These are phyloP conservation scores for Trogon melanurus DNA, from an alignment of 2,113 vertebrate genomes.

Conservation along the genomic window DNA sequence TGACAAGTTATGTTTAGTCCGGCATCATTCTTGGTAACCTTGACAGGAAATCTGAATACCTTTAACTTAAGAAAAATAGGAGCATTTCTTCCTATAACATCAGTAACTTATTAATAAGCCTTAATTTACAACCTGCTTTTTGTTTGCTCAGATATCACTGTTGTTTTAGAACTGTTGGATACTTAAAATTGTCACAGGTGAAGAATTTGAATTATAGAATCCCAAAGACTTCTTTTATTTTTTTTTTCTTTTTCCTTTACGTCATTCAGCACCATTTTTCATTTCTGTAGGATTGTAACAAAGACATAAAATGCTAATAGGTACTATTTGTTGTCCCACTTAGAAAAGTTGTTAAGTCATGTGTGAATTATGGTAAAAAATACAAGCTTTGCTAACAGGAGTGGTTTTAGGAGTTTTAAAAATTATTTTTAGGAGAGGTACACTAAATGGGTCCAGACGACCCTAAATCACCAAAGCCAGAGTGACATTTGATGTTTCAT, in stretches of 20 bases:
- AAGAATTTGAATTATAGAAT: neutral
- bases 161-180: neutral
- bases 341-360: neutral
- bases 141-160: neutral
- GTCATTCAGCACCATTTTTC: neutral
- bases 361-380: neutral
- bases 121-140: neutral
- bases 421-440: neutral
- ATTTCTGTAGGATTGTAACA: neutral
- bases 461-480: neutral
- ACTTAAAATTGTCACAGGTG: neutral
- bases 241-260: neutral
- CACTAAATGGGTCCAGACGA: neutral
- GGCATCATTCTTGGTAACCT: neutral
- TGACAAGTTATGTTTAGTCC: neutral
- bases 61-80: neutral
- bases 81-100: neutral
- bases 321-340: neutral
- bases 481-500: neutral
- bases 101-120: neutral
- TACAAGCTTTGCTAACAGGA: neutral
- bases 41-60: neutral
- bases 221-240: neutral
- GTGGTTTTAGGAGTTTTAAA: neutral
- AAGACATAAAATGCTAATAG: neutral